phyloP scores from a whole-genome alignment of 1,140 invertebrate species.

The Eriosoma lanigerum region DNA sequence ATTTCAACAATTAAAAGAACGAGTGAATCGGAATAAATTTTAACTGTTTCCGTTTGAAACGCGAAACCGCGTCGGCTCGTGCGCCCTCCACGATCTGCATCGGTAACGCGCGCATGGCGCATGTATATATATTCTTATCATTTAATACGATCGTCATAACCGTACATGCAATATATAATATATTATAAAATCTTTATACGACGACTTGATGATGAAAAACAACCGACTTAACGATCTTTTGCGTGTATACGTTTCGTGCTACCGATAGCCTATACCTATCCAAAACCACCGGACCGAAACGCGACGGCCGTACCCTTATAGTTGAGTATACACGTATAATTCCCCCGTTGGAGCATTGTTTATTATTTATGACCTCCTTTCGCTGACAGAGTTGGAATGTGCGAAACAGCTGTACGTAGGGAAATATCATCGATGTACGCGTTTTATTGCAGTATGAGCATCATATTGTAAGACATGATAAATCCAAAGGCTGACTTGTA shows the following conservation, averaged over 20 bases:
- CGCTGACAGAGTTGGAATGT: slow-evolving; percentile 27
- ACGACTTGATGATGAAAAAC: too few species aligned
- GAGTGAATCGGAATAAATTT: too few species aligned
- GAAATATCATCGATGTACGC: too few species aligned
- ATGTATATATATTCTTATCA: too few species aligned
- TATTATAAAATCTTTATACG: neutral
- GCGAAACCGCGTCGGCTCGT: too few species aligned
- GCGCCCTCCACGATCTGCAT: too few species aligned
- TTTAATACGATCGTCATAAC: too few species aligned
- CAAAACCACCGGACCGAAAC: neutral
- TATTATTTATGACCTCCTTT: neutral
- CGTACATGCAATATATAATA: neutral
- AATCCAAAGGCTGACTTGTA: neutral
- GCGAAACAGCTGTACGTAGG: slow-evolving; percentile 25
- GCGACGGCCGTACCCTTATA: neutral
- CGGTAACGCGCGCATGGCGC: too few species aligned
- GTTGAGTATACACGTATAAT: neutral
- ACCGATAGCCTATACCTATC: too few species aligned
- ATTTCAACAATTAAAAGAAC: too few species aligned
- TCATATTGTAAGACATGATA: slow-evolving; percentile 4
- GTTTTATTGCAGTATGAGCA: too few species aligned
- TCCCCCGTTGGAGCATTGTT: neutral
- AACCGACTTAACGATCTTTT: slow-evolving; percentile 29
- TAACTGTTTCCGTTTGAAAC: too few species aligned
- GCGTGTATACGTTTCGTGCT: neutral